These are phyloP conservation scores for Phyllotreta cruciferae DNA, from an alignment of 2,888 invertebrate species.

Conservation along the genomic window DNA sequence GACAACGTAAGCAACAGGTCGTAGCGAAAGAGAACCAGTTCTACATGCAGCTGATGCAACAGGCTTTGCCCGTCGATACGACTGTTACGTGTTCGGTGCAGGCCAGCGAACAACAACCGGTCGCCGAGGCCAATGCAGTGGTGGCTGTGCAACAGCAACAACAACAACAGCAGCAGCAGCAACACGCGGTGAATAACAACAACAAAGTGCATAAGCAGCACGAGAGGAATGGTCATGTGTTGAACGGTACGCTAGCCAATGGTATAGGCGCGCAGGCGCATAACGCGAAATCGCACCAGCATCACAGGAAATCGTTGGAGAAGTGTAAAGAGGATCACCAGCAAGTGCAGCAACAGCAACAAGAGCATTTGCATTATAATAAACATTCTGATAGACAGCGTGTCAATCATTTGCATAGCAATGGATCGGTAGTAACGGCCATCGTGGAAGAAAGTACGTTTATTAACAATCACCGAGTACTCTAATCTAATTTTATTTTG, in stretches of 20 bases:
- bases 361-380: slow-evolving; percentile 42
- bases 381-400: slow-evolving; percentile 42
- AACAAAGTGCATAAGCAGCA: slow-evolving; percentile 49
- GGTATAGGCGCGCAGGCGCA: slow-evolving; percentile 47
- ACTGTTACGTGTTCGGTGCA: slow-evolving; percentile 34
- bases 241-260: slow-evolving; percentile 56
- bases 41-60: slow-evolving; percentile 89
- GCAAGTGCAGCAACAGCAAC: slow-evolving; percentile 30
- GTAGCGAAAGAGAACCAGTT: slow-evolving; percentile 96
- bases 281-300: slow-evolving; percentile 63
- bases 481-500: too few species aligned
- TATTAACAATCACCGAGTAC: too few species aligned
- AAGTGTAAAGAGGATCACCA: slow-evolving; percentile 50
- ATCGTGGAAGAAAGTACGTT: slow-evolving; percentile 31
- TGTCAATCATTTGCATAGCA: slow-evolving; percentile 53
- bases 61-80: slow-evolving; percentile 78
- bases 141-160: slow-evolving; percentile 33
- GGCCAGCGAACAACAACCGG: slow-evolving; percentile 35
- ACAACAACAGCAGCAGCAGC: too few species aligned
- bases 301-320: slow-evolving; percentile 63
- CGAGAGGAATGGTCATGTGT: slow-evolving; percentile 58
- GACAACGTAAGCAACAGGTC: slow-evolving; percentile 89
- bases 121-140: too few species aligned
- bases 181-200: slow-evolving; percentile 39
- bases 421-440: slow-evolving; percentile 51